phyloP scores from a whole-genome alignment of 2,888 invertebrate species.

The Oithona nana region DNA sequence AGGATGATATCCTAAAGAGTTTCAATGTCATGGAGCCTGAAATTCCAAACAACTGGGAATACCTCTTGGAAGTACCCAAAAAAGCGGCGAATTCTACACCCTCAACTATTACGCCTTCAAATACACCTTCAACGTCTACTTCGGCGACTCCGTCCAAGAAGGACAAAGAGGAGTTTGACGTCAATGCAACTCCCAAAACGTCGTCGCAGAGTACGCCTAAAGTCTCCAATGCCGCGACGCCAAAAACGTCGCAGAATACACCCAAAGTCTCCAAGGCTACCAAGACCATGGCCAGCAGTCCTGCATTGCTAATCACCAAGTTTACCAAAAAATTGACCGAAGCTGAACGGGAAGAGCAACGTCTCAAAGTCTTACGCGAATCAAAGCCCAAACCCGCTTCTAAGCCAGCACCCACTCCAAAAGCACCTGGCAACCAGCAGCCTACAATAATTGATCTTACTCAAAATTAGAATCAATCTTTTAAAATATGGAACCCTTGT shows the following conservation, averaged over 20 bases:
- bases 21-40: neutral
- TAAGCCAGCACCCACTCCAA: too few species aligned
- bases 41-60: conserved; percentile 8
- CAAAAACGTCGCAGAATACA: too few species aligned
- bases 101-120: neutral
- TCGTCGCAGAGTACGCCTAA: too few species aligned
- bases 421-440: too few species aligned
- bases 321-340: neutral
- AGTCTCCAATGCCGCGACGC: too few species aligned
- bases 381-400: too few species aligned
- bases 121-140: neutral
- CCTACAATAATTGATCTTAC: too few species aligned
- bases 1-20: conserved; percentile 4
- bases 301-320: neutral
- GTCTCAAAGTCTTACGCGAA: too few species aligned
- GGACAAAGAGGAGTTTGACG: neutral
- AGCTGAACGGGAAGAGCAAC: too few species aligned
- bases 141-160: neutral
- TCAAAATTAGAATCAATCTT: too few species aligned
- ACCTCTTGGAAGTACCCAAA: conserved; percentile 12
- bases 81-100: neutral
- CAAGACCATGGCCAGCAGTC: neutral
- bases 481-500: too few species aligned
- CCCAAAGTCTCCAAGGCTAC: too few species aligned
- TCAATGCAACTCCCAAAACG: neutral